A percentile compares a stretch with the other conserved stretches of the same genome.
Conservation (phyloP, 2,797 vertebrate genomes). For the Australoheros facetus region DNA sequence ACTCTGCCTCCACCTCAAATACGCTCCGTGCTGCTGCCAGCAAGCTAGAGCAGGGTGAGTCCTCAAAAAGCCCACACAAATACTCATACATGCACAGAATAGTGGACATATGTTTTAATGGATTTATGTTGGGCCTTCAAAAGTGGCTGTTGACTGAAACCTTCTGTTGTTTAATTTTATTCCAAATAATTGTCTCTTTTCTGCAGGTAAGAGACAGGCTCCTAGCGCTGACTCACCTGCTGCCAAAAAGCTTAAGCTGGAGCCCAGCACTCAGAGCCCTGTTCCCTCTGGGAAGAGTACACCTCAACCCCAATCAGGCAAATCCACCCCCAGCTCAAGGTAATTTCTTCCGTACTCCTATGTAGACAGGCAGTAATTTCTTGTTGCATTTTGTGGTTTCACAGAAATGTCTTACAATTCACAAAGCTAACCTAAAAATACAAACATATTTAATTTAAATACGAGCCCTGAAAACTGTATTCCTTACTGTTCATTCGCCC, state of each 20-base stretch:
- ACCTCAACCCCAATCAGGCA: conserved; percentile 89
- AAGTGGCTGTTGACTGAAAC: background rate
- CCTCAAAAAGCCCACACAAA: background rate
- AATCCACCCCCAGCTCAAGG: conserved; percentile 90
- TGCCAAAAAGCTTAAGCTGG: conserved; percentile 89
- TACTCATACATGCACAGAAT: background rate
- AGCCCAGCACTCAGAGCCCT: conserved; percentile 82
- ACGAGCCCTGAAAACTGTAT: background rate
- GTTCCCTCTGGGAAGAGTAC: conserved; percentile 89
- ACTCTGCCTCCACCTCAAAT: conserved; percentile 84
- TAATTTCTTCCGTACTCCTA: conserved; percentile 44
- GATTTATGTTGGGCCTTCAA: background rate
- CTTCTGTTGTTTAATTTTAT: background rate
- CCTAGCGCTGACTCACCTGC: conserved; percentile 78
- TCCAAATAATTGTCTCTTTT: background rate
- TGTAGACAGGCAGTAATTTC: background rate
- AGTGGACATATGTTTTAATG: background rate
- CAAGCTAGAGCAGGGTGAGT: conserved; percentile 89
- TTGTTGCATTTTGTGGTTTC: background rate
- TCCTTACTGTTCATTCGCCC: background rate
- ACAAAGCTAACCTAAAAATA: background rate
- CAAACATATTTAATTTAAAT: background rate
- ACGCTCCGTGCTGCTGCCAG: conserved; percentile 88
- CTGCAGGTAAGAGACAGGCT: conserved; percentile 81
- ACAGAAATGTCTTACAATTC: background rate